These are phyloP conservation scores for Cheilosia variabilis DNA, from an alignment of 2,888 invertebrate genomes.

Conservation along the genomic window DNA sequence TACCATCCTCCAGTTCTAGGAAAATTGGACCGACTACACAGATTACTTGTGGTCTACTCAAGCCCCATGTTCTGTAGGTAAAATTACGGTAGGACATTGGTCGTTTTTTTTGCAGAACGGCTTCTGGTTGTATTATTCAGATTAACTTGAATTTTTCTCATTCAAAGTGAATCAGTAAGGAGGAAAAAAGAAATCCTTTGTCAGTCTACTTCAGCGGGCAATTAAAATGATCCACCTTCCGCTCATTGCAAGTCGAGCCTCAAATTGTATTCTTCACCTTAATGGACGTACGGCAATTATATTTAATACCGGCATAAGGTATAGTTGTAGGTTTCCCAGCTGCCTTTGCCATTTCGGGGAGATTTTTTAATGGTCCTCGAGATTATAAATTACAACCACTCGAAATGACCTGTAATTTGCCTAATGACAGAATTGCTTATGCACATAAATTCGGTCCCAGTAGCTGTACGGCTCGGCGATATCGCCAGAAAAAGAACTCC, in stretches of 20 bases:
- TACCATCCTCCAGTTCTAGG: too few relatives aligned
- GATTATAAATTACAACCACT: conserved; percentile 58
- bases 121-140: too few relatives aligned
- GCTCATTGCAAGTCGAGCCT: neutral
- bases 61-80: too few relatives aligned
- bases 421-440: conserved; percentile 64
- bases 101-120: too few relatives aligned
- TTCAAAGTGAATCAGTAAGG: neutral
- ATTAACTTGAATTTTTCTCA: neutral
- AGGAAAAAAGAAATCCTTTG: conserved; percentile 1
- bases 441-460: conserved; percentile 39
- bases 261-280: conserved; percentile 50
- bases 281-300: conserved; percentile 49
- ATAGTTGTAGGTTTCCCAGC: conserved; percentile 28
- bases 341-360: neutral
- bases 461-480: neutral
- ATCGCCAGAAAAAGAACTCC: neutral
- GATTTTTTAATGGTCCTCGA: conserved; percentile 40
- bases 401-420: conserved; percentile 64
- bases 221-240: conserved; percentile 37
- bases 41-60: too few relatives aligned
- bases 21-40: too few relatives aligned
- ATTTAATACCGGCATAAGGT: conserved; percentile 50
- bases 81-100: too few relatives aligned
- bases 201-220: conserved; percentile 33